Conservation (phyloP, 2,888 invertebrate genomes). For the Eupithecia dodoneata region DNA sequence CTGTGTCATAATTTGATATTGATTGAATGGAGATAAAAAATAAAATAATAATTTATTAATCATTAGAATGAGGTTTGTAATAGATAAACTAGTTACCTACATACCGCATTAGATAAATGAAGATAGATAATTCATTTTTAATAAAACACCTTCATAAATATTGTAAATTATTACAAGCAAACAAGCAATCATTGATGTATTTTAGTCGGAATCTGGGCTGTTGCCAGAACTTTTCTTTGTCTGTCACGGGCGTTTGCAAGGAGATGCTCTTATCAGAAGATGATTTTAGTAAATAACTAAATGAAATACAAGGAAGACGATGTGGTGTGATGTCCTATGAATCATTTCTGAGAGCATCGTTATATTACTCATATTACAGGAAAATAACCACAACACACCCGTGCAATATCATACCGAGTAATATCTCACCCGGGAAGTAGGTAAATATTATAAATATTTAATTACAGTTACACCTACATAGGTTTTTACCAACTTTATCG, state of each 20-base stretch:
- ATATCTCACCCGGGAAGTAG: neutral
- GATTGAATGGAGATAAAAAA: neutral
- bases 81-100: neutral
- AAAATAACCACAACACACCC: conserved; percentile 14
- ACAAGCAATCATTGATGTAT: conserved; percentile 38
- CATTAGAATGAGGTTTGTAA: neutral
- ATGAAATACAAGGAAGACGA: neutral
- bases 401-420: neutral
- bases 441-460: neutral
- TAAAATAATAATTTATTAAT: neutral
- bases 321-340: conserved; percentile 16
- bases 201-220: conserved; percentile 44
- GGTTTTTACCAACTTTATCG: neutral
- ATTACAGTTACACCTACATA: neutral
- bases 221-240: conserved; percentile 52
- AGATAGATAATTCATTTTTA: neutral
- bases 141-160: neutral
- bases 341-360: conserved; percentile 19
- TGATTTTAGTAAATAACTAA: conserved; percentile 2
- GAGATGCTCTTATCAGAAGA: conserved; percentile 40
- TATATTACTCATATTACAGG: conserved; percentile 20
- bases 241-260: conserved; percentile 41
- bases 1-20: neutral
- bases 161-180: conserved; percentile 16
- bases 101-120: neutral